Conservation (phyloP, 2,888 invertebrate species). For the Andrena fulva region DNA sequence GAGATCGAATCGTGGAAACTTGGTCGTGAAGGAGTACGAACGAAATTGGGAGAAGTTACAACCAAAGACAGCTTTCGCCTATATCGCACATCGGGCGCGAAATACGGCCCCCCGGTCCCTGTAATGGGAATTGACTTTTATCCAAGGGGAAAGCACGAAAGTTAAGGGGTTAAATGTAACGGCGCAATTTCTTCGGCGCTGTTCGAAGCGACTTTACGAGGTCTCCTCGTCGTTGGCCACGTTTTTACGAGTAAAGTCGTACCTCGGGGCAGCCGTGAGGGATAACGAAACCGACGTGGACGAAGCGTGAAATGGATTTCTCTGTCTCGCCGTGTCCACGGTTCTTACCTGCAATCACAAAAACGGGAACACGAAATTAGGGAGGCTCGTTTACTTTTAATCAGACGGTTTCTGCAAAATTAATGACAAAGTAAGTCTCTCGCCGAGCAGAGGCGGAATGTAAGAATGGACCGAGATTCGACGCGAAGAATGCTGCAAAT, state of each 20-base stretch:
- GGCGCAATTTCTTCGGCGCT: neutral
- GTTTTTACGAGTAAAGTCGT: neutral
- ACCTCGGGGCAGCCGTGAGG: neutral
- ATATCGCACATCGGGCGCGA: no score
- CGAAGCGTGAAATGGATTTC: neutral
- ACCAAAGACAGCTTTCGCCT: no score
- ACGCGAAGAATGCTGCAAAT: conserved; percentile 10
- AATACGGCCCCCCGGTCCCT: no score
- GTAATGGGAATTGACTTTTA: neutral
- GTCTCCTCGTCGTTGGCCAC: no score
- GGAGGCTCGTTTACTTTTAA: neutral
- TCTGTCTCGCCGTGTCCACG: neutral
- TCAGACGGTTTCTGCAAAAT: neutral
- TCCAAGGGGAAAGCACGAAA: neutral
- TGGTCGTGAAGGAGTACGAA: no score
- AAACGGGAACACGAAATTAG: neutral
- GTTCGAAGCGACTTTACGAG: neutral
- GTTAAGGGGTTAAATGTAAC: conserved; percentile 1
- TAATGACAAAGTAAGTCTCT: neutral
- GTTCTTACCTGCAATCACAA: conserved; percentile 41
- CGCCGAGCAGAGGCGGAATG: neutral
- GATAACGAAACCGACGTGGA: neutral
- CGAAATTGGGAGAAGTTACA: no score
- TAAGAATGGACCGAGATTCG: neutral
- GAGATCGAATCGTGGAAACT: no score